Base-by-base conservation (phyloP, 2,888 invertebrate genomes). In the Argyresthia albistria region DNA sequence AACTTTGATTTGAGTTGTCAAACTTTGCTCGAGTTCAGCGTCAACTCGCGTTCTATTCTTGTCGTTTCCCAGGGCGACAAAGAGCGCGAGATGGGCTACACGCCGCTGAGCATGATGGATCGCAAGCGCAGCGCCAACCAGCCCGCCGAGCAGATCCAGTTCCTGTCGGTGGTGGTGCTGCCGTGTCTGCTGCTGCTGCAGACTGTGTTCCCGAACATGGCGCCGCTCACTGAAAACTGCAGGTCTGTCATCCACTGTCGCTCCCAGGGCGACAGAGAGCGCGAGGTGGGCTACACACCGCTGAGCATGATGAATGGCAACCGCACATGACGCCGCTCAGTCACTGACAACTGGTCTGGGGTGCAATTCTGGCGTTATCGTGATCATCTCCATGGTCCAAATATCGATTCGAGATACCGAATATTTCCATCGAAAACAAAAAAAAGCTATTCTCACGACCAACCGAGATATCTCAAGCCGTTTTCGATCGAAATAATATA, bases 281-380 rank as follows among this genome's bases (percentile, higher is more conserved):
- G 90, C 35, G 70, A 66, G 4, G 78, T 90, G 81, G 91, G 91
- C 46, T 81, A 90, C 64, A 83, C 77, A 0, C 91, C 91, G 0
- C 77, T 91, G 6, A 88, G 90, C 56, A 89, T 91, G 81, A 91
- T 91, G 91, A 91, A 91, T 69, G 76, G 91, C 47, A 84, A 88
- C n/a, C n/a, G n/a, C n/a, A n/a, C n/a, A n/a, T n/a, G n/a, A n/a
- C n/a, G n/a, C n/a, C n/a, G n/a, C n/a, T n/a, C n/a, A n/a, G n/a
- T n/a, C n/a, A n/a, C n/a, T n/a, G n/a, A n/a, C n/a, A n/a, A n/a
- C n/a, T n/a, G n/a, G n/a, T n/a, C n/a, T n/a, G n/a, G n/a, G n/a
- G n/a, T n/a, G n/a, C n/a, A n/a, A n/a, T n/a, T n/a, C n/a, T n/a
- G n/a, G n/a, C n/a, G n/a, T n/a, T n/a, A n/a, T n/a, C n/a, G n/a